phyloP scores from a whole-genome alignment of 1,140 invertebrate species.

The Hesperophylax magnus region DNA sequence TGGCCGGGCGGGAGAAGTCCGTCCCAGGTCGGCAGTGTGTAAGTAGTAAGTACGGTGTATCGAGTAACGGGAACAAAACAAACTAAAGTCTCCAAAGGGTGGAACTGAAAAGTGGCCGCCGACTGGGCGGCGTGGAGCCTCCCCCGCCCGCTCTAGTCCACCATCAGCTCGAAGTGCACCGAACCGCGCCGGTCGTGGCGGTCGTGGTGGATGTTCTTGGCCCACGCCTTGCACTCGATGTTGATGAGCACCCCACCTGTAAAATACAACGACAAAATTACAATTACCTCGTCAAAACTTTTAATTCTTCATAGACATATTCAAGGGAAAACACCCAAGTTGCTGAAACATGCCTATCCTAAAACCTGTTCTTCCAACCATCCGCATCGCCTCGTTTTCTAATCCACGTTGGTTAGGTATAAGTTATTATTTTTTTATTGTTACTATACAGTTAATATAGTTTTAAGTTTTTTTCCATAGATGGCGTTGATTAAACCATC shows the following conservation, averaged over 20 bases:
- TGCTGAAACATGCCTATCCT: too few relatives aligned
- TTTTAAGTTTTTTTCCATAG: too few relatives aligned
- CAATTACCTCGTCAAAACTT: too few relatives aligned
- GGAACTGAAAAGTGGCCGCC: conserved; percentile 49
- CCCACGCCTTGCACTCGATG: conserved; percentile 97
- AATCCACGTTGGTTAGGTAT: too few relatives aligned
- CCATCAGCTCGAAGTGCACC: conserved; percentile 96
- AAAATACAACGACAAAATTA: conserved; percentile 59
- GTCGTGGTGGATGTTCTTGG: conserved; percentile 92
- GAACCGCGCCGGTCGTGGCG: conserved; percentile 90
- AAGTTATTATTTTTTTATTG: too few relatives aligned
- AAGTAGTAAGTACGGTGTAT: conserved; percentile 31
- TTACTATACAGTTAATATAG: too few relatives aligned
- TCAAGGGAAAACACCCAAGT: too few relatives aligned
- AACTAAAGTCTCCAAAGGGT: conserved; percentile 50
- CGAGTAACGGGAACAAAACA: conserved; percentile 36
- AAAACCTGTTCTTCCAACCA: too few relatives aligned
- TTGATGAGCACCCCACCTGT: conserved; percentile 91
- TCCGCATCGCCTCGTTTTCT: too few relatives aligned
- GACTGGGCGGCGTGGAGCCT: conserved; percentile 11
- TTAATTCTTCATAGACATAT: too few relatives aligned
- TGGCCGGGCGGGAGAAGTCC: not conserved
- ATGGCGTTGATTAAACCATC: too few relatives aligned
- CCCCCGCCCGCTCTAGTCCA: conserved; percentile 78
- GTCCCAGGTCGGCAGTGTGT: conserved; percentile 38